phyloP scores from a whole-genome alignment of 2,797 vertebrate species.

The Otolemur crassicaudatus region DNA sequence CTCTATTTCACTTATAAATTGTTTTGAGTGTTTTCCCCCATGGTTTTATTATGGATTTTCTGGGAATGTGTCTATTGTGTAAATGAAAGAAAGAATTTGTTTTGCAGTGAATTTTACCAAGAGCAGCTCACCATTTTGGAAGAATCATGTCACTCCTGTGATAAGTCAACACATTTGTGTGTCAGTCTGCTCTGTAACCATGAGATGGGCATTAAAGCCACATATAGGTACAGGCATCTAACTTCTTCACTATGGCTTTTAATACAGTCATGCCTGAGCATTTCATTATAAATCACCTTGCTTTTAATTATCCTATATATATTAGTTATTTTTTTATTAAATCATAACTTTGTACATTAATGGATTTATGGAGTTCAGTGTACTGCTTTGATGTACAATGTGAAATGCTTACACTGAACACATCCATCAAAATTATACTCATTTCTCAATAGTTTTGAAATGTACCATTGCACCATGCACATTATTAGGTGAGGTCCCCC shows the following conservation, averaged over 20 bases:
- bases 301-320: slow-evolving; percentile 49
- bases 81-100: slow-evolving; percentile 21
- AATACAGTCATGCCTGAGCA: slow-evolving; percentile 13
- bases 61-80: slow-evolving; percentile 30
- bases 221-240: background rate
- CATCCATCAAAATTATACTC: no score
- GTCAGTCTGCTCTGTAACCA: slow-evolving; percentile 4
- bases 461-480: no score
- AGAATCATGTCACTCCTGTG: background rate
- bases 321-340: no score
- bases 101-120: slow-evolving; percentile 60
- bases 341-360: no score
- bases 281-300: slow-evolving; percentile 34
- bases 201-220: slow-evolving; percentile 10
- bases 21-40: background rate
- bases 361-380: no score
- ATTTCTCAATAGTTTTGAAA: no score
- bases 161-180: slow-evolving; percentile 29
- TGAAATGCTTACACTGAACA: no score
- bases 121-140: slow-evolving; percentile 16
- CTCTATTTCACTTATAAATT: slow-evolving; percentile 8
- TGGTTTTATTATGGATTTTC: slow-evolving; percentile 30
- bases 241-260: background rate
- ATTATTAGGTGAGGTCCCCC: no score
- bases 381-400: no score